phyloP scores from a whole-genome alignment of 2,797 vertebrate species.

The Cirrhinus molitorella region DNA sequence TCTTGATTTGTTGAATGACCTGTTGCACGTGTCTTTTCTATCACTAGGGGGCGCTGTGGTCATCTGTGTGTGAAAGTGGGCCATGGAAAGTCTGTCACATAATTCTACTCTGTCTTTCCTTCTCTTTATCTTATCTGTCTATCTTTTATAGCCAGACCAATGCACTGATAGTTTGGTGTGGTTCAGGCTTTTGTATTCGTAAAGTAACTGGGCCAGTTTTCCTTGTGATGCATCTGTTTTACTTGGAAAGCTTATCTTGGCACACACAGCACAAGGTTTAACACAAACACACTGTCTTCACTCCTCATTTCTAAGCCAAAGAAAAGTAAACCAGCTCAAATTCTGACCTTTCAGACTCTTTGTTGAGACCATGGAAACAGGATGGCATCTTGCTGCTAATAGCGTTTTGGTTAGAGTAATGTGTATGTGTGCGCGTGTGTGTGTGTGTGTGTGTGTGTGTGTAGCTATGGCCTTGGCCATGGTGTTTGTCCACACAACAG shows the following conservation, averaged over 20 bases:
- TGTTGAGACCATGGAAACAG: slow-evolving; percentile 41
- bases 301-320: background rate
- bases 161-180: slow-evolving; percentile 33
- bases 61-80: slow-evolving; percentile 33
- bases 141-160: slow-evolving; percentile 25
- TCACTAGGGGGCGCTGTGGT: slow-evolving; percentile 53
- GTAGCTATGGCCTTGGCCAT: slow-evolving; percentile 57
- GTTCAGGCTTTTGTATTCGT: slow-evolving; percentile 24
- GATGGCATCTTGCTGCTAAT: slow-evolving; percentile 11
- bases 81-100: slow-evolving; percentile 23
- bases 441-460: slow-evolving; percentile 52
- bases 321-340: slow-evolving; percentile 24
- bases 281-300: slow-evolving; percentile 6
- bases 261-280: background rate
- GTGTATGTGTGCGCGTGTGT: slow-evolving; percentile 29
- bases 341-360: slow-evolving; percentile 41
- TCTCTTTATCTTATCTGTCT: slow-evolving; percentile 7
- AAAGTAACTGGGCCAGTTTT: slow-evolving; percentile 26
- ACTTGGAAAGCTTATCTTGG: slow-evolving; percentile 27
- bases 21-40: background rate
- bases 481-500: slow-evolving; percentile 50
- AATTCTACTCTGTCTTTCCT: slow-evolving; percentile 1
- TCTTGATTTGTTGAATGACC: background rate
- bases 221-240: slow-evolving; percentile 31
- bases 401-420: slow-evolving; percentile 12